Evolutionary conservation across 2,113 vertebrate genomes (phyloP).

Genomic region (Neopipo cinnamomea): DNA sequence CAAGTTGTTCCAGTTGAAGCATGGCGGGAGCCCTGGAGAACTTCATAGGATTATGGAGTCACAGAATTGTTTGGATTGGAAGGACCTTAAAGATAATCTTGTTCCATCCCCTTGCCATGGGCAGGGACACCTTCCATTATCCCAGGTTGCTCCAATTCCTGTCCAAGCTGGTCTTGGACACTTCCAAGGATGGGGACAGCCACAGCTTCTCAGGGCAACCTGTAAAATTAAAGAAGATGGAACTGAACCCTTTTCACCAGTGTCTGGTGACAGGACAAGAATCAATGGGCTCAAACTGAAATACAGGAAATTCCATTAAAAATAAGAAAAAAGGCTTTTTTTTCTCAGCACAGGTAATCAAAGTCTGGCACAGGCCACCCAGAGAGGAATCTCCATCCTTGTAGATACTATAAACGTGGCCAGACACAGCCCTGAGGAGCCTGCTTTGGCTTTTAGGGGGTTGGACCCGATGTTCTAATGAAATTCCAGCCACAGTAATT

Average conservation of each 20-base stretch:
- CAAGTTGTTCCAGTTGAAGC: background rate
- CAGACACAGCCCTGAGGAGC: background rate
- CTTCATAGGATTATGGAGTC: background rate
- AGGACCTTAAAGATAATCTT: background rate
- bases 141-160: rapidly evolving
- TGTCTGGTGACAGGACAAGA: background rate
- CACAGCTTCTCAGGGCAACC: background rate
- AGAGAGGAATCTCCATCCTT: background rate
- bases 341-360: background rate
- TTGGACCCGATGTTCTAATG: background rate
- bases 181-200: background rate
- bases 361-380: background rate
- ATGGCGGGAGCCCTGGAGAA: background rate
- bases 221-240: background rate
- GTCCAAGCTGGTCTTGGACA: rapidly evolving
- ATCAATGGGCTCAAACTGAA: rapidly evolving
- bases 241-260: background rate
- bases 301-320: background rate
- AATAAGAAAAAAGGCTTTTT: background rate
- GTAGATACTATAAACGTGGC: background rate
- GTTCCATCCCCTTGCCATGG: background rate
- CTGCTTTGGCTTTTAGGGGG: background rate
- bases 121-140: background rate
- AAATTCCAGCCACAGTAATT: background rate
- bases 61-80: background rate